Base-by-base conservation (phyloP, 2,113 vertebrate species). In the Perca fluviatilis region DNA sequence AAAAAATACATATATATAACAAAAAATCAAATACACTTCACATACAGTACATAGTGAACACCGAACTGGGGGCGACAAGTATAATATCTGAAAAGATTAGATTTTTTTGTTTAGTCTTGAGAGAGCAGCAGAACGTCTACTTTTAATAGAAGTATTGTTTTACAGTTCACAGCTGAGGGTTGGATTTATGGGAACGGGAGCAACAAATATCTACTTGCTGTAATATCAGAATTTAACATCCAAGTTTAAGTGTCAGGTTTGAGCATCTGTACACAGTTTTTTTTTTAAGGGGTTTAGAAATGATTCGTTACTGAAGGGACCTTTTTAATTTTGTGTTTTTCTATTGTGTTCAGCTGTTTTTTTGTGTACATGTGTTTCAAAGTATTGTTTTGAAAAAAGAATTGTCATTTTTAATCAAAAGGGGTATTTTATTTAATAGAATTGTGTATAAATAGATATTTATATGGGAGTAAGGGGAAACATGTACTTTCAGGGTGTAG, bases 41-140 rank as follows among this genome's bases (percentile, higher is more conserved):
- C 94, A 94, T 92, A 96, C 80, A 75, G 94, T 92, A 96, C 80
- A 75, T 84, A 77, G 75, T 84, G 84, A 90, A 90, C 89, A 94
- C 89, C 94, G 92, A 94, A 93, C 89, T 83, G 87, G 92, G 93
- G 93, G 88, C 43, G 51, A 43, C 64, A 46, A 73, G 60, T 74
- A 47, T 71, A 77, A 77, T 36, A 83, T 85, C 66, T 85, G 49
- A 61, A 78, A 78, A 79, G 65, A 86, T 70, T 47, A 68, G 56
- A 33, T 87, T 85, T 72, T 73, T 49, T 36, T 53, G 19, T 87
- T 79, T 76, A 80, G 74, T 56, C n/a, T 65, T 11, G 33, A 64
- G 51, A 76, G 56, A 74, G 57, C 69, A 79, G 80, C 80, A 79
- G 58, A 70, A 65, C 10, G 33, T 78, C n/a, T 54, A 51, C 68